These are phyloP conservation scores for Microctonus hyperodae DNA, from an alignment of 2,888 invertebrate species.

Conservation along the genomic window DNA sequence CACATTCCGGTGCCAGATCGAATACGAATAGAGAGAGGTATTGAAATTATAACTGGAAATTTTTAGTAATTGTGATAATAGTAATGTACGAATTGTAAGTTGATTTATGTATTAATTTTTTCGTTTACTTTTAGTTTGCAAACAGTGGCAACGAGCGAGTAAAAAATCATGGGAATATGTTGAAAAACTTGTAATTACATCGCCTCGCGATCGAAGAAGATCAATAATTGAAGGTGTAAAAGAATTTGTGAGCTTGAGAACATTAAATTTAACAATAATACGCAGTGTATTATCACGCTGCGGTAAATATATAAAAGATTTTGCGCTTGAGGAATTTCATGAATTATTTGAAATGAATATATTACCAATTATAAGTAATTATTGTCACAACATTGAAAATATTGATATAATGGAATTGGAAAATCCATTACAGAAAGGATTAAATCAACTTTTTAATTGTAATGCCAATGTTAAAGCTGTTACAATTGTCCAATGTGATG, in stretches of 20 bases:
- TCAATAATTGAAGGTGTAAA: background rate
- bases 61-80: background rate
- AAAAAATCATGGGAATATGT: conserved; percentile 13
- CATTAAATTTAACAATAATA: background rate
- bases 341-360: background rate
- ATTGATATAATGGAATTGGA: conserved; percentile 3
- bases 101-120: background rate
- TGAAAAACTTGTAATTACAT: conserved; percentile 15
- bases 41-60: background rate
- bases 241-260: conserved; percentile 4
- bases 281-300: conserved; percentile 1
- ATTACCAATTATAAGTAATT: background rate
- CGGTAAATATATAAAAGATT: conserved; percentile 4
- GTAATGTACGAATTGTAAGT: background rate
- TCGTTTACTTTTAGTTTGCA: background rate
- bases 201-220: background rate
- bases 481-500: background rate
- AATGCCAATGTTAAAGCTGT: conserved; percentile 8
- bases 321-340: conserved; percentile 5
- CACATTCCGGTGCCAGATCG: conserved; percentile 1
- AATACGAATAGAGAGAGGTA: conserved; percentile 5
- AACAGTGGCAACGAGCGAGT: background rate
- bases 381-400: conserved; percentile 6
- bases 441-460: background rate
- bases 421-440: conserved; percentile 4